Conservation (phyloP, 2,888 invertebrate genomes). For the Polyommatus icarus region DNA sequence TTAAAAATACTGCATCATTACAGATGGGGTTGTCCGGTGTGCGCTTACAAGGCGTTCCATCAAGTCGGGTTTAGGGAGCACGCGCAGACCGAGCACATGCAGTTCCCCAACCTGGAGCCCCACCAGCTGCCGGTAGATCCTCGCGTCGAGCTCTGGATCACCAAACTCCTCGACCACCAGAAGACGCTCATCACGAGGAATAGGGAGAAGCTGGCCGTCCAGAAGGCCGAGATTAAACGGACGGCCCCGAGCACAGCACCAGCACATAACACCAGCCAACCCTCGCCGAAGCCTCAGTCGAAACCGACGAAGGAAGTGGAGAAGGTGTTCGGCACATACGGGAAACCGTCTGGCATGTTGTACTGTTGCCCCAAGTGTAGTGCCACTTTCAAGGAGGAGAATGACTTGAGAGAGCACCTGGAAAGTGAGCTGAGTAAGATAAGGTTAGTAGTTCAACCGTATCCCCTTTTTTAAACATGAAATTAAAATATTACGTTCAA, state of each 20-base stretch:
- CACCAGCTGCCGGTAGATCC: constrained; percentile 63
- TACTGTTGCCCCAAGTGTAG: constrained; percentile 66
- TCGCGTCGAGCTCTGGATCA: constrained; percentile 79
- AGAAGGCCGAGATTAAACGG: constrained; percentile 47
- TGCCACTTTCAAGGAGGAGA: constrained; percentile 50
- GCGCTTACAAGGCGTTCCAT: constrained; percentile 81
- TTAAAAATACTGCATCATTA: constrained; percentile 38
- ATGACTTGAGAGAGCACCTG: constrained; percentile 59
- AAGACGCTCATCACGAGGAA: constrained; percentile 51
- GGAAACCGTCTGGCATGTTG: constrained; percentile 47
- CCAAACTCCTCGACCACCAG: constrained; percentile 58
- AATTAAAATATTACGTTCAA: no score
- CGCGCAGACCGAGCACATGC: constrained; percentile 70
- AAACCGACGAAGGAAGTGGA: constrained; percentile 48
- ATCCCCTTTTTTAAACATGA: no score
- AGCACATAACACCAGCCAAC: background rate
- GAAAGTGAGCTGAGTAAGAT: constrained; percentile 66
- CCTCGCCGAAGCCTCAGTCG: constrained; percentile 31
- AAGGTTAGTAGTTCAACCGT: constrained; percentile 51
- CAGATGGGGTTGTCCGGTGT: constrained; percentile 82
- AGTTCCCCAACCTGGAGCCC: constrained; percentile 53
- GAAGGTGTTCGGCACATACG: constrained; percentile 59
- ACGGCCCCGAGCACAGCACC: constrained; percentile 38
- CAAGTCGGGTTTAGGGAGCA: constrained; percentile 78
- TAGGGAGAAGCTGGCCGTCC: constrained; percentile 52